phyloP scores from a whole-genome alignment of 2,797 vertebrate species.

The Gymnopithys bicolor region DNA sequence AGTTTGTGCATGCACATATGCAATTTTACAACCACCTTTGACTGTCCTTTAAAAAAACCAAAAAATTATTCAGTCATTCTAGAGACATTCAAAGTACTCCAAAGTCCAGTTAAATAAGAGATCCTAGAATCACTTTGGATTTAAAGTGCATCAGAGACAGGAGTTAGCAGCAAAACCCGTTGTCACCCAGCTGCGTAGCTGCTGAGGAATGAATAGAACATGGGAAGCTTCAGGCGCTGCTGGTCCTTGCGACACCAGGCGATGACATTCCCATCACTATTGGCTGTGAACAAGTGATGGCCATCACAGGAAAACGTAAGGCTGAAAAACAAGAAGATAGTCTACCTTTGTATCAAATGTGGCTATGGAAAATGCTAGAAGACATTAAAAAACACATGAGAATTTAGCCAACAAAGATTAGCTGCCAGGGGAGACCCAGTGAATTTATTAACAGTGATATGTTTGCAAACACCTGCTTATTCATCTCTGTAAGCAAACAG shows the following conservation, averaged over 20 bases:
- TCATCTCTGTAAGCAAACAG: not conserved
- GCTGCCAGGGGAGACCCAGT: not conserved
- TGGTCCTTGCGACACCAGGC: slow-evolving; percentile 98
- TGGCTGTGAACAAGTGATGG: slow-evolving; percentile 96
- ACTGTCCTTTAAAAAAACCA: not conserved
- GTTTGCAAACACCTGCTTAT: not conserved
- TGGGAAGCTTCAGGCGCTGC: slow-evolving; percentile 95
- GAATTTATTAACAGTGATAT: not conserved
- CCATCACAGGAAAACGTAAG: slow-evolving; percentile 97
- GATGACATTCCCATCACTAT: slow-evolving; percentile 94
- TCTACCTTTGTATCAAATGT: not conserved
- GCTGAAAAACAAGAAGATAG: slow-evolving; percentile 75
- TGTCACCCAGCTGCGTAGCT: slow-evolving; percentile 92
- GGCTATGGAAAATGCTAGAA: not conserved
- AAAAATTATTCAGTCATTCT: not conserved
- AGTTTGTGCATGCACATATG: not conserved
- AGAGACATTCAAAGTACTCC: slow-evolving; percentile 27
- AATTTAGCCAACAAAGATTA: not conserved
- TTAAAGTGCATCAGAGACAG: slow-evolving; percentile 52
- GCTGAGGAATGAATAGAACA: slow-evolving; percentile 99
- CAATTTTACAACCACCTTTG: not conserved
- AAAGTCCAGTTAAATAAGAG: slow-evolving; percentile 12
- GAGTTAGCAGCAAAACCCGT: not conserved
- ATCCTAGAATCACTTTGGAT: not conserved
- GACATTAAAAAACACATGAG: not conserved